Percentiles rank a stretch among this genome's conserved stretches.
Conservation (phyloP, 2,113 vertebrate genomes). For the Clupea harengus region DNA sequence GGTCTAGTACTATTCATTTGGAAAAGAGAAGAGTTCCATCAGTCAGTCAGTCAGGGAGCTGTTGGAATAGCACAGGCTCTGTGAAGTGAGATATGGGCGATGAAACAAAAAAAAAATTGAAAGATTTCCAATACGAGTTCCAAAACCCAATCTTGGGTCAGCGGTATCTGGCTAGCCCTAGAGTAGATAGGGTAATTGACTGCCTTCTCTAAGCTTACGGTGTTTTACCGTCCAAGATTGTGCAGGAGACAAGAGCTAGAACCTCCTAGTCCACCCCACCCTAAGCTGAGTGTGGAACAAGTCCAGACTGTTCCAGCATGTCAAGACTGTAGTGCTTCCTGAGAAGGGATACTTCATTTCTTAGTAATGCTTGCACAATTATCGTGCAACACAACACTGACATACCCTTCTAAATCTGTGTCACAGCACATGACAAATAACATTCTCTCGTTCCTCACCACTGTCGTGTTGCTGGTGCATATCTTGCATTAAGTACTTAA, state of each 20-base stretch:
- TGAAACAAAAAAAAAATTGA: background rate
- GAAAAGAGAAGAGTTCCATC: no score
- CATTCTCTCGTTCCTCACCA: background rate
- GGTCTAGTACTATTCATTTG: no score
- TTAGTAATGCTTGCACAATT: background rate
- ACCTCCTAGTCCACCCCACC: background rate
- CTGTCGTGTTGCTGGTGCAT: background rate
- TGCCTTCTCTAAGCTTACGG: background rate
- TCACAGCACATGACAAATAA: background rate
- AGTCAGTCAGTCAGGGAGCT: no score
- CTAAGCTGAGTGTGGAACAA: background rate
- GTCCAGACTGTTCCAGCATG: background rate
- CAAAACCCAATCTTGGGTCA: background rate
- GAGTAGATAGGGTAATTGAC: background rate
- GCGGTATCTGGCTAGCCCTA: background rate
- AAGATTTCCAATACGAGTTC: background rate
- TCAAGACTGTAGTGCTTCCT: background rate
- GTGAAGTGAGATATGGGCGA: background rate
- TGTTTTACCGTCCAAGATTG: background rate
- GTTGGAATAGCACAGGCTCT: no score
- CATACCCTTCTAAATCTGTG: background rate
- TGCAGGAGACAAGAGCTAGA: background rate
- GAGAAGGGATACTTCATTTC: background rate
- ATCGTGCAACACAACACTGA: background rate
- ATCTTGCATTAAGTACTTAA: background rate